Conservation (phyloP, 2,797 vertebrate species). For the Pseudotriccus pelzelni region DNA sequence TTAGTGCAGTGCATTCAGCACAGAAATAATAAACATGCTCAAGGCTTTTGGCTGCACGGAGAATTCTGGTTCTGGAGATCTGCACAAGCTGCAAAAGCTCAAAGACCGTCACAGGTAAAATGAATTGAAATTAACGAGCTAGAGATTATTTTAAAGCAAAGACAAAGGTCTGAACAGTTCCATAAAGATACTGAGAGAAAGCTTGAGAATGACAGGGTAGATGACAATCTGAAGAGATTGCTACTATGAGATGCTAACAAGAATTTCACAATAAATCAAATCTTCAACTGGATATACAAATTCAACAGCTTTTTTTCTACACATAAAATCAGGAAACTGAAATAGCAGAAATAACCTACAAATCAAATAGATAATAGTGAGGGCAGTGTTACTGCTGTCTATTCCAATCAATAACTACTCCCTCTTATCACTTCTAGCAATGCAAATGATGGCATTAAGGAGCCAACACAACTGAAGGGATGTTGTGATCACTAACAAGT, state of each 20-base stretch:
- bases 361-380: not conserved
- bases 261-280: not conserved
- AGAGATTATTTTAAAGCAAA: slow-evolving; percentile 12
- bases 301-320: not conserved
- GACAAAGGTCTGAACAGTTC: not conserved
- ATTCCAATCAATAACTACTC: not conserved
- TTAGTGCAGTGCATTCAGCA: not conserved
- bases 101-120: not conserved
- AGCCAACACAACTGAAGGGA: not conserved
- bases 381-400: not conserved
- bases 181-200: not conserved
- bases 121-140: not conserved
- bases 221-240: not conserved
- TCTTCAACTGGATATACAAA: not conserved
- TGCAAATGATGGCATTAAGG: not conserved
- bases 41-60: slow-evolving; percentile 12
- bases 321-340: not conserved
- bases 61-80: slow-evolving; percentile 24
- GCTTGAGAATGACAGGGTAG: not conserved
- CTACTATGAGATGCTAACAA: not conserved
- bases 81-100: slow-evolving; percentile 2
- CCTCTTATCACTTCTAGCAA: slow-evolving; percentile 1
- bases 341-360: not conserved
- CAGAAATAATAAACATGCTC: not conserved
- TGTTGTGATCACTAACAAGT: not conserved